Evolutionary conservation across 2,797 vertebrate species (phyloP).

Genomic region (Mionectes olivaceus): DNA sequence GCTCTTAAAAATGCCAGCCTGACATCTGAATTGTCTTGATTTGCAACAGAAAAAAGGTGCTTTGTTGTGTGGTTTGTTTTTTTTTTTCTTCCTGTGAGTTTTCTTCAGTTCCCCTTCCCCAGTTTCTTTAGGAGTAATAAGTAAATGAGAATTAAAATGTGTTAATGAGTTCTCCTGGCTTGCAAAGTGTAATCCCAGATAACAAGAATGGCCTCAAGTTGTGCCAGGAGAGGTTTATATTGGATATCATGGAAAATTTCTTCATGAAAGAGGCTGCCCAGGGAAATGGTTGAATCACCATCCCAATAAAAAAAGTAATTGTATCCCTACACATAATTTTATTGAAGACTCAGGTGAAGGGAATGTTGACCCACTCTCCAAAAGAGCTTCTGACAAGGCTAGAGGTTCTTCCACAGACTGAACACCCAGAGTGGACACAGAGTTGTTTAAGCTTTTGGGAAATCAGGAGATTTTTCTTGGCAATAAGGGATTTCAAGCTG

Average conservation of each 20-base stretch:
- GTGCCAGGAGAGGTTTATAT: not conserved
- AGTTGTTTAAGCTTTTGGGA: not conserved
- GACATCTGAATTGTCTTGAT: not conserved
- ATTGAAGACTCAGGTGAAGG: not conserved
- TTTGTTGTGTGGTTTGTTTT: not conserved
- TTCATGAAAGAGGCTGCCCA: not conserved
- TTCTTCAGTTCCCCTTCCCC: not conserved
- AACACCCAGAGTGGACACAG: not conserved
- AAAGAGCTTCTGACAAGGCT: not conserved
- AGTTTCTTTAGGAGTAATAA: not conserved
- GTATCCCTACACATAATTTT: no score
- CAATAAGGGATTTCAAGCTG: not conserved
- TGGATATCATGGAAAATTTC: not conserved
- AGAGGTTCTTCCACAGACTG: not conserved
- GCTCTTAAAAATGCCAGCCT: not conserved
- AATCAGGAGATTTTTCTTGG: not conserved
- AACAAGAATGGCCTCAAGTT: rapidly evolving
- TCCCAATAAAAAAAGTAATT: not conserved
- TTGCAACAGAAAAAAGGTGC: not conserved
- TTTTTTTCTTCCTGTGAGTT: not conserved
- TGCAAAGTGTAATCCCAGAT: not conserved
- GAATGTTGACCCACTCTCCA: not conserved
- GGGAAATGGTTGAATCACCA: not conserved
- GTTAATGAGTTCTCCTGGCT: not conserved
- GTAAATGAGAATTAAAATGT: not conserved